Base-by-base conservation (phyloP, 2,888 invertebrate genomes). In the Erebia palarica region DNA sequence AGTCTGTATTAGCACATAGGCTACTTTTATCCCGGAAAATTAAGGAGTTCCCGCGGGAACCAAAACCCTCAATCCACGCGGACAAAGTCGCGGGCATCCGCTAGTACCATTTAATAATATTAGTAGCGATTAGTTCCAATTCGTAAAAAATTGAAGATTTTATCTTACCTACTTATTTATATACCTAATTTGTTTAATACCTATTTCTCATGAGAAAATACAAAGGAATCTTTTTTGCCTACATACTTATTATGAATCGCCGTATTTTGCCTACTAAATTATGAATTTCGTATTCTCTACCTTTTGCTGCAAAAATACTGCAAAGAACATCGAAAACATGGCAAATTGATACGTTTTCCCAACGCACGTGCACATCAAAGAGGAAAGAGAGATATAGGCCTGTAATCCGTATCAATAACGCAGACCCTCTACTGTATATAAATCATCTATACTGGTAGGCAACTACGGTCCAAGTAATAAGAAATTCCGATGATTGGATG, bases 331-430 rank as follows among this genome's bases (percentile, higher is more conserved):
- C 70, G 70, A 73, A 76, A 75, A 73, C 76, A 76, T 80, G 82
- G 81, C 78, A 86, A 88, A 88, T 88, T 86, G 88, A 88, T 88
- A 87, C 86, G 84, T 89, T 87, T 83, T 80, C 82, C 80, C 76
- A 75, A 78, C 80, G 69, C 82, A 84, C 81, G 85, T 80, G 82
- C 77, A 87, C 87, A 86, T 90, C 89, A 91, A 89, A 89, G 87
- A 80, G 81, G 68, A 79, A 77, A 63, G 63, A 63, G 83, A 83
- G 78, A 82, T 84, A 82, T 85, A 79, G 86, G 87, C 87, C 79
- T 87, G 84, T 88, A 86, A 87, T 86, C 79, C 79, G 83, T 85
- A 85, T 86, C 87, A 86, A 90, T 90, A 88, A 82, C 81, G 81
- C 77, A 69, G 79, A 79, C 84, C 87, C 84, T 85, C 80, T 77